These are phyloP conservation scores for Microdon myrmicae DNA, from an alignment of 2,888 invertebrate genomes.

Conservation along the genomic window DNA sequence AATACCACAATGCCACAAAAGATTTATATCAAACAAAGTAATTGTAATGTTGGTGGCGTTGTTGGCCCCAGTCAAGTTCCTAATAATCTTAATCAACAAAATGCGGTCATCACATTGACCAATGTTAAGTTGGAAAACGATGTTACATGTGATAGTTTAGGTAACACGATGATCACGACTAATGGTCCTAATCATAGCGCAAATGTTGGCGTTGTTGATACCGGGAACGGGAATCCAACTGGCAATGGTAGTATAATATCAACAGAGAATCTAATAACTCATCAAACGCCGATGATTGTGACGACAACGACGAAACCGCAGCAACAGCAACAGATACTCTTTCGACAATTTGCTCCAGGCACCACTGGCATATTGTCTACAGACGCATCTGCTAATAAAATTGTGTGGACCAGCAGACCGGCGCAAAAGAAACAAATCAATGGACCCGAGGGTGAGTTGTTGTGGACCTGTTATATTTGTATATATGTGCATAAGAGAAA, in stretches of 20 bases:
- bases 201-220: constrained; percentile 20
- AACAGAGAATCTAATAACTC: constrained; percentile 39
- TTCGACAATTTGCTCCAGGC: constrained; percentile 62
- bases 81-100: constrained; percentile 58
- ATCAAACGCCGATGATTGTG: constrained; percentile 58
- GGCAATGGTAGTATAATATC: constrained; percentile 51
- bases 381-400: constrained; percentile 60
- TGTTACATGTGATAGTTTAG: constrained; percentile 44
- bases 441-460: constrained; percentile 62
- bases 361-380: constrained; percentile 57
- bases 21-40: constrained; percentile 60
- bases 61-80: constrained; percentile 55
- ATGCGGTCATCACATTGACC: constrained; percentile 60
- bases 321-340: constrained; percentile 59
- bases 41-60: constrained; percentile 55
- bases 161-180: constrained; percentile 35
- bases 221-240: constrained; percentile 34
- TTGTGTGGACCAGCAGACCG: constrained; percentile 62
- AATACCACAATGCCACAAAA: constrained; percentile 57
- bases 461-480: no score
- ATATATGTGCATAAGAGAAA: no score
- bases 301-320: constrained; percentile 59
- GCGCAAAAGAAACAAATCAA: constrained; percentile 63
- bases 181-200: constrained; percentile 40
- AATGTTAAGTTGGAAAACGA: constrained; percentile 62